A percentile compares a stretch with the other conserved stretches of the same genome.
Evolutionary conservation across 2,888 invertebrate genomes (phyloP).

Genomic region (Sylvicola cinctus): DNA sequence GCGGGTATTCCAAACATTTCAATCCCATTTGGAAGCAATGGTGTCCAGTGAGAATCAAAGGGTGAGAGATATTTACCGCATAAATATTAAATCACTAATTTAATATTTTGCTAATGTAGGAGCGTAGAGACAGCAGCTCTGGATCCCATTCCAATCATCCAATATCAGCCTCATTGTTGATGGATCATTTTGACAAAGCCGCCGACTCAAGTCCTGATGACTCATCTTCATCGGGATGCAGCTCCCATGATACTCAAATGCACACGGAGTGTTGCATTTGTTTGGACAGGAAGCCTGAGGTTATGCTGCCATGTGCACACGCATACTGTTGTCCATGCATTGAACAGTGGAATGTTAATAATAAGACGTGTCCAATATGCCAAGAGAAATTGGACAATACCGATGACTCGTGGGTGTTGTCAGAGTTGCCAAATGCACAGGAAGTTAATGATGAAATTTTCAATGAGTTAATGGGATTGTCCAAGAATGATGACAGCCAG

Average conservation of each 20-base stretch:
- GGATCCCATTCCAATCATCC: too few relatives aligned
- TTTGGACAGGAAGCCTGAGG: conserved; percentile 44
- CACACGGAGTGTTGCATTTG: conserved; percentile 45
- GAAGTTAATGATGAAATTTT: conserved; percentile 34
- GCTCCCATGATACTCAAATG: too few relatives aligned
- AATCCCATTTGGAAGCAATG: conserved; percentile 26
- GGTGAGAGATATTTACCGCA: conserved; percentile 10
- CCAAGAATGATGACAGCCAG: conserved; percentile 9
- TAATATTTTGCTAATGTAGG: too few relatives aligned
- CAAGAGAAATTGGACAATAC: conserved; percentile 37
- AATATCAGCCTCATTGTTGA: neutral
- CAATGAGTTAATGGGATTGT: conserved; percentile 16
- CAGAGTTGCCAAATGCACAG: conserved; percentile 35
- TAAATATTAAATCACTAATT: neutral
- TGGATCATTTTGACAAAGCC: neutral
- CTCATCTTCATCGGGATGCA: neutral
- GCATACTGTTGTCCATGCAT: conserved; percentile 49
- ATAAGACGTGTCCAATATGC: conserved; percentile 50
- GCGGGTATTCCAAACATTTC: conserved; percentile 33
- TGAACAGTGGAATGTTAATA: conserved; percentile 41
- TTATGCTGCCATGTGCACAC: conserved; percentile 47
- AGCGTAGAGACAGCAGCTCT: too few relatives aligned
- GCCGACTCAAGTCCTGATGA: neutral
- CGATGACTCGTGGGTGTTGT: conserved; percentile 42
- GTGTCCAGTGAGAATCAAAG: conserved; percentile 16